Conservation (phyloP, 2,113 vertebrate species). For the Dipodomys merriami region DNA sequence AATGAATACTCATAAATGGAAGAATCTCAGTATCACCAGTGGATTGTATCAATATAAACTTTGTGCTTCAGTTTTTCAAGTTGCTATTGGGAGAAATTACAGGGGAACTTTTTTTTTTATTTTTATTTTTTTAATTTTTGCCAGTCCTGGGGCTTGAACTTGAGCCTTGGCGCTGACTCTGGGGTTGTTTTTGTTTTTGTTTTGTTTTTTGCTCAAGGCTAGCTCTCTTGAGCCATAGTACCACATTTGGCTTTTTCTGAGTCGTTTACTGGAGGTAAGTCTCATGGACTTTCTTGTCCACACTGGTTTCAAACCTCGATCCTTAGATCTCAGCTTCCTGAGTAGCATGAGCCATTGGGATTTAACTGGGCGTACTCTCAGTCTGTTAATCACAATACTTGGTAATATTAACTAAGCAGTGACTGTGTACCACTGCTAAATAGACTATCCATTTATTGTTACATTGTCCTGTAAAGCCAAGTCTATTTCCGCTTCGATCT, state of each 20-base stretch:
- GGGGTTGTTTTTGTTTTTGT: background rate
- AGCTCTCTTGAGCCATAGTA: too few species aligned
- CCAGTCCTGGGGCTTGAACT: too few species aligned
- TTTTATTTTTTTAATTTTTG: too few species aligned
- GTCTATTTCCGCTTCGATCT: background rate
- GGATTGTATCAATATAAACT: background rate
- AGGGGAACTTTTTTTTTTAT: background rate
- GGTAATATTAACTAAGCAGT: background rate
- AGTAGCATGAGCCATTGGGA: background rate
- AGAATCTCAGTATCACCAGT: background rate
- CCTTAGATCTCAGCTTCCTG: too few species aligned
- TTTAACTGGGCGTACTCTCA: background rate
- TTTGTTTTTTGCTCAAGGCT: background rate
- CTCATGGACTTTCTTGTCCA: too few species aligned
- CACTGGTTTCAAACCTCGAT: too few species aligned
- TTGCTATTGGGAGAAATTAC: background rate
- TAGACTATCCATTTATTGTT: slow-evolving; percentile 1
- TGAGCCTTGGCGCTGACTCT: background rate
- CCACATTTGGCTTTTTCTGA: too few species aligned
- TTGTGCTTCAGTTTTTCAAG: background rate
- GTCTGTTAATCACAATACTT: background rate
- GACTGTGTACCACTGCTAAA: background rate
- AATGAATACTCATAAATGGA: background rate
- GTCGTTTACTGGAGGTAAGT: too few species aligned
- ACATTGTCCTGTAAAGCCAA: background rate